These are phyloP conservation scores for Trochalopteron elliotii DNA, from an alignment of 2,113 vertebrate genomes.

Conservation along the genomic window DNA sequence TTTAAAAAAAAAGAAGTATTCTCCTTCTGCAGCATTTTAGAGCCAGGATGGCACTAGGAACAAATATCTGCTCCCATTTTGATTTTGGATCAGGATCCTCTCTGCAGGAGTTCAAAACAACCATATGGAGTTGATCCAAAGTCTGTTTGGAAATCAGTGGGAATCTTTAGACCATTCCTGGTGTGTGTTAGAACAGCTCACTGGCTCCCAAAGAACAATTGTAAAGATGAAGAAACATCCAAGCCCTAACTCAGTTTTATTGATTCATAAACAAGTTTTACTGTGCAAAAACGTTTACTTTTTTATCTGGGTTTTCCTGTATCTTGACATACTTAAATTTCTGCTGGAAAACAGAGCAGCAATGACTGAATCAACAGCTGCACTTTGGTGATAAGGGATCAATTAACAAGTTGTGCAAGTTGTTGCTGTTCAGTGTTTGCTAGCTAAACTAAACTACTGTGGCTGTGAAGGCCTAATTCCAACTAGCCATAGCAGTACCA, in stretches of 20 bases:
- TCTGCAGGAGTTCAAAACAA: neutral
- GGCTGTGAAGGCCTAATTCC: neutral
- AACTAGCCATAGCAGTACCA: neutral
- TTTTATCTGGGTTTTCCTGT: neutral
- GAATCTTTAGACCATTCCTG: neutral
- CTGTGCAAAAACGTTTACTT: neutral
- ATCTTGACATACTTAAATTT: constrained; percentile 9
- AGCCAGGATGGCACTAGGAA: neutral
- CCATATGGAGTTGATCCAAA: neutral
- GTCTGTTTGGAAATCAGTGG: neutral
- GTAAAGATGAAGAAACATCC: neutral
- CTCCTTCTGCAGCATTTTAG: neutral
- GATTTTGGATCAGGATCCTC: neutral
- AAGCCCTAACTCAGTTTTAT: neutral
- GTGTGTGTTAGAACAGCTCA: neutral
- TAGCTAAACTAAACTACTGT: neutral
- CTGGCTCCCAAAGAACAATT: neutral
- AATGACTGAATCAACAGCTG: neutral
- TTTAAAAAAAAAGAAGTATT: neutral
- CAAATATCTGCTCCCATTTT: neutral
- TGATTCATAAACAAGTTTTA: constrained; percentile 13
- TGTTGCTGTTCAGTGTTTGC: neutral
- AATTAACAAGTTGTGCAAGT: neutral
- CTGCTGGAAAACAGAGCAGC: neutral
- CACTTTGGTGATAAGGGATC: constrained; percentile 5